A percentile compares a stretch with the other conserved stretches of the same genome.
phyloP scores from a whole-genome alignment of 2,888 invertebrate species.

The Drosophila paramelanica region DNA sequence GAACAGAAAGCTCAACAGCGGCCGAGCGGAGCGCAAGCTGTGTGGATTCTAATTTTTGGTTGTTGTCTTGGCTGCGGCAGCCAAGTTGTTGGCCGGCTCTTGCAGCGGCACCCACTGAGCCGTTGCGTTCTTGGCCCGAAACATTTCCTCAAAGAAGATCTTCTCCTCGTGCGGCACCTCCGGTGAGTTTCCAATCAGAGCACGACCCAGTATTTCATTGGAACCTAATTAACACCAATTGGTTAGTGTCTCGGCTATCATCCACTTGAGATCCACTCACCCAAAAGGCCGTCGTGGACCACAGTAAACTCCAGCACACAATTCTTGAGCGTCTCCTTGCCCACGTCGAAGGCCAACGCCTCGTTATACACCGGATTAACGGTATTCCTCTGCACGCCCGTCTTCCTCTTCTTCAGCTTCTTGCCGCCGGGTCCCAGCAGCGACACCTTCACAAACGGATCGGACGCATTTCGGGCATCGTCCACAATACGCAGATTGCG shows the following conservation, averaged over 20 bases:
- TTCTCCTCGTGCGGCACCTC: constrained; percentile 85
- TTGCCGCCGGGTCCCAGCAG: constrained; percentile 94
- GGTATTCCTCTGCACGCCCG: constrained; percentile 94
- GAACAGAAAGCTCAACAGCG: constrained; percentile 4
- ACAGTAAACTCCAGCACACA: constrained; percentile 87
- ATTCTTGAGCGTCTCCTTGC: constrained; percentile 87
- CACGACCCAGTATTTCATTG: constrained; percentile 86
- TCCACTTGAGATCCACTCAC: constrained; percentile 64
- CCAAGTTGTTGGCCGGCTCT: constrained; percentile 61
- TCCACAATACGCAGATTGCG: constrained; percentile 96
- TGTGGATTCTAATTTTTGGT: constrained; percentile 54
- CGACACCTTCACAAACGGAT: constrained; percentile 97
- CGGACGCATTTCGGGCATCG: constrained; percentile 94
- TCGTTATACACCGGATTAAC: constrained; percentile 96
- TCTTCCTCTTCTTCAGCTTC: constrained; percentile 96
- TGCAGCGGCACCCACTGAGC: constrained; percentile 87
- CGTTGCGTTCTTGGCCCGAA: constrained; percentile 87
- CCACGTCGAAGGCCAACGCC: constrained; percentile 96
- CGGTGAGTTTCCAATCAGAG: constrained; percentile 86
- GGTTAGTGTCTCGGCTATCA: background rate
- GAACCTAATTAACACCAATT: constrained; percentile 82
- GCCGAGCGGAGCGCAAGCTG: background rate
- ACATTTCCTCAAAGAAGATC: constrained; percentile 87
- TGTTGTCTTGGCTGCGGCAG: constrained; percentile 56
- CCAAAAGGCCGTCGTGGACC: constrained; percentile 87